Evolutionary conservation across 2,113 vertebrate genomes (phyloP).

Genomic region (Loxodonta africana): DNA sequence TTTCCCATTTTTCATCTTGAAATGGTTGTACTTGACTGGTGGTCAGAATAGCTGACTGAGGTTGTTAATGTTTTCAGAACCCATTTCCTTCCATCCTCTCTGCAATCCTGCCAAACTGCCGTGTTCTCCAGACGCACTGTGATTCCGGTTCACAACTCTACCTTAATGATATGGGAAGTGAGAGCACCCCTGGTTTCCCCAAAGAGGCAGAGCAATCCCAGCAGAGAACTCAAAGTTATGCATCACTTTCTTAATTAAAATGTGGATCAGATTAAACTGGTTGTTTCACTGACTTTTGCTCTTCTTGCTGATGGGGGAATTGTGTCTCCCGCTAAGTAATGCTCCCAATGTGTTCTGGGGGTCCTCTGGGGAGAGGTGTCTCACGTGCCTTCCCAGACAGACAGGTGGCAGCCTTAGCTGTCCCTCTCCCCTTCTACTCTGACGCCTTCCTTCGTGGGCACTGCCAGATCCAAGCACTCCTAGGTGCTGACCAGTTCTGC

Average conservation of each 20-base stretch:
- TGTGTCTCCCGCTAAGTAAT: constrained; percentile 35
- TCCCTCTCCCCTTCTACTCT: constrained; percentile 20
- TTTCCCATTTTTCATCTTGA: constrained; percentile 67
- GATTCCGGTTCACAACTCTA: constrained; percentile 44
- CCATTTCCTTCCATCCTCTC: constrained; percentile 54
- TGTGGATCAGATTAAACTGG: constrained; percentile 62
- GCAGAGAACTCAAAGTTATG: constrained; percentile 67
- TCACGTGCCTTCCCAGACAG: constrained; percentile 36
- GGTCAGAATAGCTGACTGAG: constrained; percentile 67
- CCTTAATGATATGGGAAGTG: constrained; percentile 62
- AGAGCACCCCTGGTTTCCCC: neutral
- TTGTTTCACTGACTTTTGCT: constrained; percentile 68
- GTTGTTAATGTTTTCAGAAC: constrained; percentile 70
- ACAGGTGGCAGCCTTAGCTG: neutral
- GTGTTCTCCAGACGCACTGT: constrained; percentile 48
- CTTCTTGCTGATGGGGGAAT: neutral
- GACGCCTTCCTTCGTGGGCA: neutral
- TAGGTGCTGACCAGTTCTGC: neutral
- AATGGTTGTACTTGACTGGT: constrained; percentile 57
- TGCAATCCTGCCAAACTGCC: constrained; percentile 57
- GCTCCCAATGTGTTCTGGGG: neutral
- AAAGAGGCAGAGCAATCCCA: constrained; percentile 58
- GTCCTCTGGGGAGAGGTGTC: neutral
- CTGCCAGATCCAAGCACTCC: neutral
- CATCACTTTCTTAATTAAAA: constrained; percentile 75